phyloP scores from a whole-genome alignment of 35 echinoderm and acorn worm species.

The Lytechinus variegatus region DNA sequence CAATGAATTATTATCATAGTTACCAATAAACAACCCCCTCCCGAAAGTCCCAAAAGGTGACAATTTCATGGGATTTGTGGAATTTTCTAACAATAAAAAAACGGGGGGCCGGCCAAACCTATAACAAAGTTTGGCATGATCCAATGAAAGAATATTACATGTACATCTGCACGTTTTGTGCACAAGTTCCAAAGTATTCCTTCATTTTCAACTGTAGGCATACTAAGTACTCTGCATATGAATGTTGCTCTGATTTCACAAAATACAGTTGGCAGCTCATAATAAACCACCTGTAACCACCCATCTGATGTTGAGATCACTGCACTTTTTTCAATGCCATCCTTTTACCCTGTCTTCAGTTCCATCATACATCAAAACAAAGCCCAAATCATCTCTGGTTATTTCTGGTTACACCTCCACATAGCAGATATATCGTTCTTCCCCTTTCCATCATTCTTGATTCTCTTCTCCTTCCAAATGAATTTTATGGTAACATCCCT shows the following conservation, averaged over 20 bases:
- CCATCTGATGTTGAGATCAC: not conserved
- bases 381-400: not conserved
- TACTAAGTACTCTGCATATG: too few species aligned
- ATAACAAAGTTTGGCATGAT: too few species aligned
- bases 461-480: not conserved
- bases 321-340: not conserved
- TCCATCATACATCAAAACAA: not conserved
- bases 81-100: too few species aligned
- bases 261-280: not conserved
- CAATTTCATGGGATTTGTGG: too few species aligned
- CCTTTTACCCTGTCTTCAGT: not conserved
- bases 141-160: too few species aligned
- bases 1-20: too few species aligned
- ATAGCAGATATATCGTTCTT: not conserved
- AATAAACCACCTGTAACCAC: not conserved
- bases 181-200: too few species aligned
- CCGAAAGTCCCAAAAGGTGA: too few species aligned
- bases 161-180: too few species aligned
- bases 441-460: not conserved
- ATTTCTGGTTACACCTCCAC: not conserved
- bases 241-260: not conserved
- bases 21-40: too few species aligned
- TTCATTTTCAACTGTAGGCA: too few species aligned
- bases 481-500: constrained; percentile 2
- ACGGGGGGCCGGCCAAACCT: too few species aligned